These are phyloP conservation scores for Nineta flava DNA, from an alignment of 2,888 invertebrate species.

Conservation along the genomic window DNA sequence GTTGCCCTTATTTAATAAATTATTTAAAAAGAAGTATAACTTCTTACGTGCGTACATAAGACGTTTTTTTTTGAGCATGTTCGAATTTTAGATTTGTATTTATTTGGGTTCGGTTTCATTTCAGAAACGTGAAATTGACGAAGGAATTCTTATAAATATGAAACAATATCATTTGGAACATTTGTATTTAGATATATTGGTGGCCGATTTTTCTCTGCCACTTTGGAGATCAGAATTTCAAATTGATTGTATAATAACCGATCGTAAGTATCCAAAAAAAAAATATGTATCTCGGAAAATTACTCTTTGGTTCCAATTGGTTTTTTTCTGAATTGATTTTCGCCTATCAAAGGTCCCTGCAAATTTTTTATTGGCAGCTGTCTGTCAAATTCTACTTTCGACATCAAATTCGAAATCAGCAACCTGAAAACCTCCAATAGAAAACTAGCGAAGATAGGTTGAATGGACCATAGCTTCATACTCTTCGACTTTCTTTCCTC, in stretches of 20 bases:
- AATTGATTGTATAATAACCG: constrained; percentile 90
- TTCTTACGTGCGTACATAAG: too few relatives aligned
- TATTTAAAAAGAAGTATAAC: too few relatives aligned
- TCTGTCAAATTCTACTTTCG: too few relatives aligned
- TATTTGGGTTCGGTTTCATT: constrained; percentile 11
- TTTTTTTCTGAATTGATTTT: constrained; percentile 3
- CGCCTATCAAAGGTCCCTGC: too few relatives aligned
- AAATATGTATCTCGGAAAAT: constrained; percentile 5
- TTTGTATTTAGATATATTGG: constrained; percentile 71
- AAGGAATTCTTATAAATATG: constrained; percentile 80
- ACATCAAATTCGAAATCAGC: too few relatives aligned
- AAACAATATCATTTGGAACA: constrained; percentile 65
- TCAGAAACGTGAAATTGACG: constrained; percentile 56
- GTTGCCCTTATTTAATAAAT: too few relatives aligned
- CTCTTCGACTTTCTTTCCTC: too few relatives aligned
- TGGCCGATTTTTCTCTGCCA: constrained; percentile 79
- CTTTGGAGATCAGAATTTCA: constrained; percentile 53
- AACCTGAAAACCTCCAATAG: too few relatives aligned
- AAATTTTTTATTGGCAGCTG: too few relatives aligned
- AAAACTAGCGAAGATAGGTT: too few relatives aligned
- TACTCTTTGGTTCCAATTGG: neutral
- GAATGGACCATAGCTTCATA: too few relatives aligned
- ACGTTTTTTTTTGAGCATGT: too few relatives aligned
- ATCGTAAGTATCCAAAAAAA: constrained; percentile 84
- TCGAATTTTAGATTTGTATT: neutral